Base-by-base conservation (phyloP, 2,797 vertebrate genomes). In the Dryobates pubescens region DNA sequence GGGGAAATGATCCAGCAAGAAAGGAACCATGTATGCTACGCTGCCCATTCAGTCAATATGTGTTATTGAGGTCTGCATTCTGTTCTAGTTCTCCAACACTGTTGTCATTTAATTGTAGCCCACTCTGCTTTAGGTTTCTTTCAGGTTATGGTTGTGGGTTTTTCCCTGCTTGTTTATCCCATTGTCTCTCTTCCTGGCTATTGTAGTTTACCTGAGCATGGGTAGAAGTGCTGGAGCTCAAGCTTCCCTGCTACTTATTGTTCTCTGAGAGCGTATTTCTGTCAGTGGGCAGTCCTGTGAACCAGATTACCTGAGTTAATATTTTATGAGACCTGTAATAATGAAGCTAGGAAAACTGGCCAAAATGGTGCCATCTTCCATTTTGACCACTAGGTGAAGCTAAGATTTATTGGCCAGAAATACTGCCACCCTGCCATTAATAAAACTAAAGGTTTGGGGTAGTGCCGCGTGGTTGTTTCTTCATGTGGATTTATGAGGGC, bases 401-500 rank as follows among this genome's bases (percentile, higher is more conserved):
- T 54, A 34, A 61, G 85, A 83, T 75, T 74, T 82, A 74, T 30
- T 69, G 36, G 57, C 22, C 65, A 54, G 86, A 88, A 94, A 88
- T 63, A 70, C 53, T 84, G 54, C 62, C 38, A 63, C 75, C 30
- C 47, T 87, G 62, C 73, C 53, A 72, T 95, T 88, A 92, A 83
- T 86, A 94, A 80, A 89, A 77, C 53, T 20, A 91, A 87, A 91
- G 67, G 62, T 14, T 89, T 77, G 43, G 41, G 41, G 70, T 57
- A 71, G 59, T 32, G 57, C 62, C 57, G 30, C 22, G 4, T 29
- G 17, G 70, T 83, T 84, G 80, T 94, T 97, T 88, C 72, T 61
- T 69, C 80, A 5, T 34, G 86, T 82, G 90, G 84, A 94, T 96
- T 94, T 96, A 89, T 43, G 75, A 80, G 70, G 85, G 56, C 22